phyloP scores from a whole-genome alignment of 2,888 invertebrate species.

The Tenthredo mesomela region DNA sequence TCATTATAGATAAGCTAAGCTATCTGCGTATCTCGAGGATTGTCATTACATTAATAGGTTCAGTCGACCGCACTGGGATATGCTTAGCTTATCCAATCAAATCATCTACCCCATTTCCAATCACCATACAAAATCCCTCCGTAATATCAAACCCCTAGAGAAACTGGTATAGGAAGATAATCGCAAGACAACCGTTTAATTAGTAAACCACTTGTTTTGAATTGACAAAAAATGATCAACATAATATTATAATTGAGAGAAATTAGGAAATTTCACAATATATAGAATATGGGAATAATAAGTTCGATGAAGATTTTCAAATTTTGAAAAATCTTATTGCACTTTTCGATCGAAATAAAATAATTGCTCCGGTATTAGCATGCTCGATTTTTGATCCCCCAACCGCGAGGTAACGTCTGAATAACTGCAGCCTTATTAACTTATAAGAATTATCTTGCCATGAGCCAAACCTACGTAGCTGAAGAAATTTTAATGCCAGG shows the following conservation, averaged over 20 bases:
- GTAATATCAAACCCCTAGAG: conserved; percentile 25
- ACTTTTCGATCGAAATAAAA: not conserved
- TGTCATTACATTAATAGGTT: conserved; percentile 33
- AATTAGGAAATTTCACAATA: too few species aligned
- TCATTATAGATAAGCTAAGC: not conserved
- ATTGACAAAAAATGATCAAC: not conserved
- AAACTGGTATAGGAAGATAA: not conserved
- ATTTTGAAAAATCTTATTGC: not conserved
- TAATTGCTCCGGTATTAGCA: not conserved
- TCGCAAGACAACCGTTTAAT: not conserved
- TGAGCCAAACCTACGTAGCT: not conserved
- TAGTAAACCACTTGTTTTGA: not conserved
- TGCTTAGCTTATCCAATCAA: conserved; percentile 46
- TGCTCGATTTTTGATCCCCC: not conserved
- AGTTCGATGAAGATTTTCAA: too few species aligned
- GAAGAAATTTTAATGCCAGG: not conserved
- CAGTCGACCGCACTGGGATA: not conserved
- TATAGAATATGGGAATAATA: too few species aligned
- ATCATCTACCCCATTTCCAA: conserved; percentile 50
- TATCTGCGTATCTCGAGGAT: not conserved
- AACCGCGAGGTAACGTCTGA: not conserved
- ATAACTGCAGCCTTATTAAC: not conserved
- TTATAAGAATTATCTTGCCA: not conserved
- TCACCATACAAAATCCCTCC: conserved; percentile 32
- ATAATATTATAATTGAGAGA: not conserved